These are phyloP conservation scores for Tethea ocularis DNA, from an alignment of 2,888 invertebrate genomes.

Conservation along the genomic window DNA sequence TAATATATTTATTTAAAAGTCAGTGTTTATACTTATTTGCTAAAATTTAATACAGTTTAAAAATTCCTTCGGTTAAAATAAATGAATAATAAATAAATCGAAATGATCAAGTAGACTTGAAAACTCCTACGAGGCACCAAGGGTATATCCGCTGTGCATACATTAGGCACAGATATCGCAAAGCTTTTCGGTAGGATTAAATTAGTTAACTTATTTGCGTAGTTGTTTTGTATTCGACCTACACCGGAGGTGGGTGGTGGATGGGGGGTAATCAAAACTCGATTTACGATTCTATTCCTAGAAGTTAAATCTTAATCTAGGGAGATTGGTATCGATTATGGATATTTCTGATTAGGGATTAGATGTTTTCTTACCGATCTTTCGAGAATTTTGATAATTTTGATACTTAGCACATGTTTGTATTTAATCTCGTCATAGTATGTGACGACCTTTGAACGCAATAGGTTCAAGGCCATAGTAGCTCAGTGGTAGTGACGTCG, in stretches of 20 bases:
- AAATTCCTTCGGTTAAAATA: too few relatives aligned
- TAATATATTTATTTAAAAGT: too few relatives aligned
- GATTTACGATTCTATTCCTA: constrained; percentile 2
- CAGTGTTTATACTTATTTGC: too few relatives aligned
- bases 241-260: constrained; percentile 5
- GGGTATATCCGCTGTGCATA: constrained; percentile 76
- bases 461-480: too few relatives aligned
- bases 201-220: constrained; percentile 73
- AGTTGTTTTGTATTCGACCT: constrained; percentile 47
- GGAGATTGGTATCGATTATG: not conserved
- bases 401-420: too few relatives aligned
- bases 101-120: constrained; percentile 31
- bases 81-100: constrained; percentile 11
- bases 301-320: not conserved
- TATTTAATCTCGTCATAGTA: too few relatives aligned
- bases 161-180: constrained; percentile 79
- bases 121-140: constrained; percentile 41
- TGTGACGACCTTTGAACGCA: too few relatives aligned
- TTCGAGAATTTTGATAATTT: too few relatives aligned
- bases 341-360: not conserved
- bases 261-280: constrained; percentile 22
- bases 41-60: too few relatives aligned
- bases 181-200: constrained; percentile 77
- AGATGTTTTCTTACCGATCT: too few relatives aligned
- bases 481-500: too few relatives aligned